Evolutionary conservation across 1,140 invertebrate species (phyloP).

Genomic region (Cardiocondyla obscurior): DNA sequence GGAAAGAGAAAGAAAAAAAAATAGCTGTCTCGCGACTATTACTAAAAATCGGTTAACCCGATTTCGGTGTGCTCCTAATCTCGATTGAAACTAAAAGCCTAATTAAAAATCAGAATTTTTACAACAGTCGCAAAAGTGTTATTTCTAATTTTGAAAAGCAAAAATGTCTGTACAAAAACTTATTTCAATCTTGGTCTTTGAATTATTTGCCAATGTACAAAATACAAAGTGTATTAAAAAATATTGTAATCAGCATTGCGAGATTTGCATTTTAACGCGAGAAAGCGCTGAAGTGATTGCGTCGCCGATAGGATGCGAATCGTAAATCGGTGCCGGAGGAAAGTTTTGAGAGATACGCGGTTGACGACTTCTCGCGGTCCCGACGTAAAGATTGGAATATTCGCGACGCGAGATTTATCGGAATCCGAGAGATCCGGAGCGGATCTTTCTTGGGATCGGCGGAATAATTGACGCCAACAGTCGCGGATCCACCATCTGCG

Average conservation of each 20-base stretch:
- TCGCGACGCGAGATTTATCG: not conserved
- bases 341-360: constrained; percentile 5
- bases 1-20: no score
- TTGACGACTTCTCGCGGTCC: not conserved
- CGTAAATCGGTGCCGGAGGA: not conserved
- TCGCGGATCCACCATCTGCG: constrained; percentile 4
- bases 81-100: no score
- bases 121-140: no score
- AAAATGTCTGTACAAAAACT: no score
- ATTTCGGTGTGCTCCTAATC: no score
- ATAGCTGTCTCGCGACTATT: no score
- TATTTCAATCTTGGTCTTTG: not conserved
- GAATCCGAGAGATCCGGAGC: not conserved
- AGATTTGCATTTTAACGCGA: not conserved
- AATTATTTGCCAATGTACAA: not conserved
- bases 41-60: no score
- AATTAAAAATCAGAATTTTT: no score
- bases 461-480: constrained; percentile 25
- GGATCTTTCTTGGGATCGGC: not conserved
- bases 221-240: not conserved
- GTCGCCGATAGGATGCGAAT: not conserved
- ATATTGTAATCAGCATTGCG: not conserved
- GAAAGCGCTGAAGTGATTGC: not conserved
- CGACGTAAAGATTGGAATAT: constrained; percentile 14
- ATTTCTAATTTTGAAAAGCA: no score